A percentile compares a stretch with the other conserved stretches of the same genome.
Conservation (phyloP, 2,113 vertebrate genomes). For the Genyomyrus donnyi region DNA sequence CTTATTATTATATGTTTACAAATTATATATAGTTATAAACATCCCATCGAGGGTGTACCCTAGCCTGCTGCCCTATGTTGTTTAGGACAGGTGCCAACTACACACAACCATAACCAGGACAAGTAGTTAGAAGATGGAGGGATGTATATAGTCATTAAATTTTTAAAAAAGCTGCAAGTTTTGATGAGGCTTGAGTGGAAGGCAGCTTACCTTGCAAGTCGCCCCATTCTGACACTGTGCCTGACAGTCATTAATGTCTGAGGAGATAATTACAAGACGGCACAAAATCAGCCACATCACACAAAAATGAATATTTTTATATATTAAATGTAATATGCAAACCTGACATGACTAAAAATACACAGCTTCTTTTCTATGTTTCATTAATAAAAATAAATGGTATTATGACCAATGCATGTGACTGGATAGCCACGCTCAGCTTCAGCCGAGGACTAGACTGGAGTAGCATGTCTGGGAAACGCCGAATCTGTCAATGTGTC, state of each 20-base stretch:
- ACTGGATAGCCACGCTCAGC: background rate
- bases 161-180: background rate
- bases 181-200: background rate
- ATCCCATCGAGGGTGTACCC: background rate
- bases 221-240: constrained; percentile 81
- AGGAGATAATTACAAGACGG: constrained; percentile 56
- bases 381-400: background rate
- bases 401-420: background rate
- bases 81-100: background rate
- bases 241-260: constrained; percentile 63
- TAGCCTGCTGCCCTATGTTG: background rate
- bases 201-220: constrained; percentile 66
- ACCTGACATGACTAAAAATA: background rate
- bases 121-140: background rate
- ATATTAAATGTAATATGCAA: constrained; percentile 32
- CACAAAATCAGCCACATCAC: background rate
- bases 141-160: background rate
- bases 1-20: background rate
- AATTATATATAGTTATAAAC: background rate
- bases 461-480: background rate
- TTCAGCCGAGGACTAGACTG: background rate
- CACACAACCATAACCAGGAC: background rate
- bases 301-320: background rate
- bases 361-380: background rate
- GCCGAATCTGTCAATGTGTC: background rate